Evolutionary conservation across 2,797 vertebrate species (phyloP).

Genomic region (Chloroceryle amazona): DNA sequence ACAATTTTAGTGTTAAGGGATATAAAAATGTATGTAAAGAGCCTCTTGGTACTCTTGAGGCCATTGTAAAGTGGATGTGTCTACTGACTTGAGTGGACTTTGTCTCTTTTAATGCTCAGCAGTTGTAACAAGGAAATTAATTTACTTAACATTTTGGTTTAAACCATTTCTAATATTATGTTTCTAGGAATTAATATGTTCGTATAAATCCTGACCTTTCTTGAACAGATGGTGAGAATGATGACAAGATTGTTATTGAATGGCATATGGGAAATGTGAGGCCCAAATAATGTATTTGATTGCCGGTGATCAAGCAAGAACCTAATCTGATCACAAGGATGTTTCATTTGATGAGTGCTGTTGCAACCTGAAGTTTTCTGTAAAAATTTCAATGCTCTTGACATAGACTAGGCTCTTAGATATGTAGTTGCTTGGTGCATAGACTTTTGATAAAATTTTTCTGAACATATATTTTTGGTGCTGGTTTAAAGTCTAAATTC

Average conservation of each 20-base stretch:
- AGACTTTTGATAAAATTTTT: background rate
- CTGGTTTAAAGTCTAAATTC: background rate
- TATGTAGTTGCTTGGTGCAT: background rate
- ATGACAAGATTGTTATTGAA: slow-evolving; percentile 6
- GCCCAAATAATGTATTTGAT: background rate
- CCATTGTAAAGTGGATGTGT: background rate
- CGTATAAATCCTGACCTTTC: slow-evolving; percentile 38
- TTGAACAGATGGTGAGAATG: slow-evolving; percentile 25
- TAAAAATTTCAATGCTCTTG: background rate
- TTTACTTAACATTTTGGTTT: slow-evolving; percentile 43
- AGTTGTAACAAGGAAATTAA: slow-evolving; percentile 12
- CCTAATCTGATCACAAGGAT: background rate
- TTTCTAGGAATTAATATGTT: slow-evolving; percentile 16
- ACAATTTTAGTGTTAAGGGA: no score
- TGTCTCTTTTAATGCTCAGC: background rate
- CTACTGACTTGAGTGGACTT: background rate
- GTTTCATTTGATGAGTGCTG: background rate
- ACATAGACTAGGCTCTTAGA: background rate
- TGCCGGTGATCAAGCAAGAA: background rate
- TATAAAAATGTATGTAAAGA: background rate
- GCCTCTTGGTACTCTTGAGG: background rate
- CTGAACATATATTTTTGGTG: background rate
- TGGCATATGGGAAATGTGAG: background rate
- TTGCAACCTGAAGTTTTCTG: background rate
- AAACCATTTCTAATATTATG: slow-evolving; percentile 9